A percentile compares a stretch with the other conserved stretches of the same genome.
phyloP scores from a whole-genome alignment of 1,140 invertebrate genomes.

The Liolophura sinensis region DNA sequence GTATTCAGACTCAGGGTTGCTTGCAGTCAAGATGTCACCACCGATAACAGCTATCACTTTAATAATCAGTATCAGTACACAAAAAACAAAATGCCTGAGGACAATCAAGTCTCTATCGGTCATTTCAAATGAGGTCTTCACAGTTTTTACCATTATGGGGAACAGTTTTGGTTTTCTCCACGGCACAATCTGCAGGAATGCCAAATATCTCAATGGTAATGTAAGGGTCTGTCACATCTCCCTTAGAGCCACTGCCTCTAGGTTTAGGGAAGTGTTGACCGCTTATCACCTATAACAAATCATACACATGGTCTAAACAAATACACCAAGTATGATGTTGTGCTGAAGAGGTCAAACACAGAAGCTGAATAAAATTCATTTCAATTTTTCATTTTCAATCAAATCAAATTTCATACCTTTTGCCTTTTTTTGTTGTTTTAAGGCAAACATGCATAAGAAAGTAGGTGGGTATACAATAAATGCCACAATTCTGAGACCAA shows the following conservation, averaged over 20 bases:
- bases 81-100: neutral
- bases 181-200: conserved; percentile 68
- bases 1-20: no score
- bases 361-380: no score
- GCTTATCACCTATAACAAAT: conserved; percentile 64
- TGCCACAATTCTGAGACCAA: no score
- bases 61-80: neutral
- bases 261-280: conserved; percentile 69
- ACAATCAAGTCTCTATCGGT: neutral
- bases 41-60: neutral
- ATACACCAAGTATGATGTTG: neutral
- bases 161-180: conserved; percentile 68
- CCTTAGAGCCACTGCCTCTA: conserved; percentile 67
- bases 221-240: conserved; percentile 67
- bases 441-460: no score
- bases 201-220: conserved; percentile 69
- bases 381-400: no score
- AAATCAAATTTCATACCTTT: no score
- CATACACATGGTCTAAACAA: neutral
- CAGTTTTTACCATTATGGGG: conserved; percentile 64
- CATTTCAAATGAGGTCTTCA: neutral
- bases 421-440: no score
- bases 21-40: no score
- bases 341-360: neutral
- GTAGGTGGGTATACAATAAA: no score